Base-by-base conservation (phyloP, 1,140 invertebrate genomes). In the Lepidurus couesii region DNA sequence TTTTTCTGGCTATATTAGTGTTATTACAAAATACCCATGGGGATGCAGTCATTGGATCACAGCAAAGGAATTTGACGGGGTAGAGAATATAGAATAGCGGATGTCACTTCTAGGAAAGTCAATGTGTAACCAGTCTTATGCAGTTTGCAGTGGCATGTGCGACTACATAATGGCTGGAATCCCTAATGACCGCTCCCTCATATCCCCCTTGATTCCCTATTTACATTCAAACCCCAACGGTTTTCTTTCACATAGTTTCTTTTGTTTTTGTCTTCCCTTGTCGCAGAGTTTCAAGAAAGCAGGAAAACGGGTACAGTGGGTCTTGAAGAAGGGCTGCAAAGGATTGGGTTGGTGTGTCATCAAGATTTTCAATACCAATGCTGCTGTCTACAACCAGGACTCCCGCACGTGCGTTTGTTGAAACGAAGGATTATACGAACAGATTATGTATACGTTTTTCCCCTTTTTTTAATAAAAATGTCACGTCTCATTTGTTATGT, bases 261-360 rank as follows among this genome's bases (percentile, higher is more conserved):
- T 24, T 43, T 77, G 45, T 77, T 44, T 44, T 77, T 53, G 74
- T 76, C 7, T 53, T 77, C n/a, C 34, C 1, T 4, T 4, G 34
- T 34, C 21, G 21, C 74, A 77, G 76, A 45, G 42, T 53, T 45
- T 77, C n/a, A 77, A 65, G 44, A 77, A 77, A 26, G 76, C 76
- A 9, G 76, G 76, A 11, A 11, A 77, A 42, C 21, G 76, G 44
- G 53, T 77, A 45, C 44, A 78, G 26, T 78, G 77, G 53, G 34
- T 74, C 53, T 26, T 78, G 34, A 78, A 78, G 26, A 78, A 78
- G 44, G 77, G 77, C 21, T 53, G 53, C 16, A 78, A 78, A n/a
- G 65, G 65, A n/a, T 42, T 78, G 24, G 77, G 77, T 4, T 65
- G 45, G 16, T 53, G 53, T 44, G 74, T 78, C 43, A 78, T 78